Evolutionary conservation across 2,797 vertebrate species (phyloP).

Genomic region (Onychomys torridus): DNA sequence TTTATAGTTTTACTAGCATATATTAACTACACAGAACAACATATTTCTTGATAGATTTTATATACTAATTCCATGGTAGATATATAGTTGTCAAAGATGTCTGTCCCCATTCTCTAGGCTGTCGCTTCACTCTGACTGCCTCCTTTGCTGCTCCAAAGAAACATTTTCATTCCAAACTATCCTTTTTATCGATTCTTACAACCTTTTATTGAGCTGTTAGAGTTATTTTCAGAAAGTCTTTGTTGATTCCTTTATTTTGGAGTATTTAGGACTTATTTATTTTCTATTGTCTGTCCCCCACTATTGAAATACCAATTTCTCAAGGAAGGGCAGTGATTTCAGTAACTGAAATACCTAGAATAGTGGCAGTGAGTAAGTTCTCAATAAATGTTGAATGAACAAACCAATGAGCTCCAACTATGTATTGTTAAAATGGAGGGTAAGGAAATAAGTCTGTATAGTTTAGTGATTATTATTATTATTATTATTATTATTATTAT

Average conservation of each 20-base stretch:
- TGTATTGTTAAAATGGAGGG: slow-evolving; percentile 19
- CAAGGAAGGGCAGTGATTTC: slow-evolving; percentile 22
- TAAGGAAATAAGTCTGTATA: slow-evolving; percentile 50
- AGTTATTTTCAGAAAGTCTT: neutral
- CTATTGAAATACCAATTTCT: slow-evolving; percentile 22
- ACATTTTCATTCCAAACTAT: neutral
- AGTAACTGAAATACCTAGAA: slow-evolving; percentile 36
- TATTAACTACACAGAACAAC: neutral
- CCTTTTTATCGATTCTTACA: no score
- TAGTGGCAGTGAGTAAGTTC: neutral
- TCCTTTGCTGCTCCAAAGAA: neutral
- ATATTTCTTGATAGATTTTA: neutral
- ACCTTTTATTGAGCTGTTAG: neutral
- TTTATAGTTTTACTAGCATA: neutral
- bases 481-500: neutral
- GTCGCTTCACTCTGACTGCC: neutral
- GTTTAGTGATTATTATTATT: neutral
- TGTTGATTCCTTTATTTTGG: neutral
- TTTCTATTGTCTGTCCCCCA: slow-evolving; percentile 38
- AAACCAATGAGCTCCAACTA: slow-evolving; percentile 5
- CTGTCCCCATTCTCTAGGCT: neutral
- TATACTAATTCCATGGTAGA: neutral
- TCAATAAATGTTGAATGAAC: neutral
- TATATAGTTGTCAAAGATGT: neutral
- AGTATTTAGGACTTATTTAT: neutral